Evolutionary conservation across 1,140 invertebrate species (phyloP), one percentile per base, ranked within the genome.

Genomic region (Mizuhopecten yessoensis): DNA sequence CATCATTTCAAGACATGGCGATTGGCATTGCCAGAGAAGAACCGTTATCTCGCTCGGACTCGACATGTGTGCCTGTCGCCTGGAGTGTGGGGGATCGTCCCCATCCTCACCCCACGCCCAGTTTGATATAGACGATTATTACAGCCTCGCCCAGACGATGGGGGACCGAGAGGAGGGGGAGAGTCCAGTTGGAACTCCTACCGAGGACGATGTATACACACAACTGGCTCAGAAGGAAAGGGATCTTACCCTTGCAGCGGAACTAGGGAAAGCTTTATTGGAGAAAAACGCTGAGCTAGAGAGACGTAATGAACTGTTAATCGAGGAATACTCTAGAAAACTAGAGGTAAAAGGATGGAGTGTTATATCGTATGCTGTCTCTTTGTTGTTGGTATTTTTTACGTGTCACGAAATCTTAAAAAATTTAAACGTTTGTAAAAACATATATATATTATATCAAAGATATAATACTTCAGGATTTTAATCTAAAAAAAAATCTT

Each of bases 261-360:
- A 99, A 96, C 97, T 99, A 42, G 99, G 99, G 33, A 99, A 99
- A 96, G 99, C 99, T 0, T 97, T 99, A 87, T 97, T 99, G 89
- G 99, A 99, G 94, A 98, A 98, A 95, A 99, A 99, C 96, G 98
- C 99, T 95, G 98, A 99, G 95, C 97, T 99, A 34, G 92, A 95
- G 42, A 92, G 98, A 92, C 98, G 98, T 95, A 98, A 98, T 96
- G 99, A 99, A 93, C 97, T 97, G 88, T 96, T 98, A 17, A 97
- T 98, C 3, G 99, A 99, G 94, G 98, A 99, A 94, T 99, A 98
- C 96, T 98, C 98, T n/a, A 97, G 97, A 91, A 99, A 99, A 97
- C 97, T 99, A 91, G 99, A 99, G 98, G 99, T 99, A 96, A 98
- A 97, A 92, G 9, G n/a, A 75, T 29, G 13, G 5, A 39, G n/a